Conservation (phyloP, 2,888 invertebrate genomes). For the Sarcophaga rosellei region DNA sequence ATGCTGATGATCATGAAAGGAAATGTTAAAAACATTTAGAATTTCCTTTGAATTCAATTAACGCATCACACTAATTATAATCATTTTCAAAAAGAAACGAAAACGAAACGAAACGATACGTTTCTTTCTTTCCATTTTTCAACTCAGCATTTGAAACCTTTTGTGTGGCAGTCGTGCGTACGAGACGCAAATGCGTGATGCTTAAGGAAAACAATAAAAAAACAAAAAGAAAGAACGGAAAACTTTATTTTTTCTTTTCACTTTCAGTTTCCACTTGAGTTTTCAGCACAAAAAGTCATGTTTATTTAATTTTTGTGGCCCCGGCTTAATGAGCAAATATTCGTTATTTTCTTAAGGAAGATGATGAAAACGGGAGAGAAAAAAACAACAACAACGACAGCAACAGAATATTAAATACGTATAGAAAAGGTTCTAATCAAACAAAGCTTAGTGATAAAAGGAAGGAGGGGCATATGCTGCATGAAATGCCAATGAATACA, state of each 20-base stretch:
- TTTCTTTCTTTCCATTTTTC: not conserved
- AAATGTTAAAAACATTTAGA: constrained; percentile 24
- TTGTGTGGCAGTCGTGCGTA: constrained; percentile 61
- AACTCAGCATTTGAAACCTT: constrained; percentile 33
- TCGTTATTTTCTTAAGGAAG: constrained; percentile 38
- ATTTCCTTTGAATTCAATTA: constrained; percentile 58
- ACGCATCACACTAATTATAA: constrained; percentile 52
- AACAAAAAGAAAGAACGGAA: too few species aligned
- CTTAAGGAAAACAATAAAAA: not conserved
- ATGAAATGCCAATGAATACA: constrained; percentile 14
- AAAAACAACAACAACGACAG: not conserved
- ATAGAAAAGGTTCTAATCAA: constrained; percentile 27
- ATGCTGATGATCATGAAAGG: not conserved
- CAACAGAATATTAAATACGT: constrained; percentile 7
- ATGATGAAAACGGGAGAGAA: not conserved
- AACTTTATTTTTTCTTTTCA: constrained; percentile 38
- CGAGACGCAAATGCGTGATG: constrained; percentile 47
- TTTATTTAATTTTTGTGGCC: constrained; percentile 62
- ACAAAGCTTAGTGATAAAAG: not conserved
- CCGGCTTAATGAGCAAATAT: constrained; percentile 61
- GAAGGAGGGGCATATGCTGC: too few species aligned
- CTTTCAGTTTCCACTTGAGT: constrained; percentile 7
- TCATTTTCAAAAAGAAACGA: constrained; percentile 29
- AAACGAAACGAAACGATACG: not conserved
- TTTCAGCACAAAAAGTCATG: constrained; percentile 57